A percentile compares a stretch with the other conserved stretches of the same genome.
phyloP scores from a whole-genome alignment of 2,113 vertebrate genomes.

The Cichladusa arquata region DNA sequence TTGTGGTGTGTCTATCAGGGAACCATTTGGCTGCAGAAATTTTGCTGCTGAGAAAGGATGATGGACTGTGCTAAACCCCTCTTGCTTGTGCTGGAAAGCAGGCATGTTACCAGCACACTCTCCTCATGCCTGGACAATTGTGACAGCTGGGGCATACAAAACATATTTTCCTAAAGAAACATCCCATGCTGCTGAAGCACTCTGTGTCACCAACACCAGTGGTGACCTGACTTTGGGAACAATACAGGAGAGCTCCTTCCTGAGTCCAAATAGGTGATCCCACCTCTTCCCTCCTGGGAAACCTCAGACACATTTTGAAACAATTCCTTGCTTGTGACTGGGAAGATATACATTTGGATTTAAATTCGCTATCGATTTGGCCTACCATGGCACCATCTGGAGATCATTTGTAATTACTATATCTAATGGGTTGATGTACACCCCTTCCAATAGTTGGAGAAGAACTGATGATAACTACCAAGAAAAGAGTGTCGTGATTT shows the following conservation, averaged over 20 bases:
- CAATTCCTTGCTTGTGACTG: neutral
- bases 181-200: neutral
- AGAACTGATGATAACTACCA: neutral
- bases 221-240: neutral
- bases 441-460: neutral
- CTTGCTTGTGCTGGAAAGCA: neutral
- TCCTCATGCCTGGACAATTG: neutral
- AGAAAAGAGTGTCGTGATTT: slow-evolving; percentile 5
- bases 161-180: neutral
- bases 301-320: neutral
- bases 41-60: neutral
- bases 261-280: neutral
- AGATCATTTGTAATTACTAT: neutral
- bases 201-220: fast-evolving
- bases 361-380: neutral
- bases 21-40: neutral
- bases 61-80: neutral
- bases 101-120: neutral
- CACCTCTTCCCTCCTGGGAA: neutral
- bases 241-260: neutral
- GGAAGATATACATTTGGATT: neutral
- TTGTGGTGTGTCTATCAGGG: neutral
- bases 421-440: neutral
- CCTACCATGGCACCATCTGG: slow-evolving; percentile 39
- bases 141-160: neutral